Evolutionary conservation across 2,113 vertebrate genomes (phyloP).

Genomic region (Astur gentilis): DNA sequence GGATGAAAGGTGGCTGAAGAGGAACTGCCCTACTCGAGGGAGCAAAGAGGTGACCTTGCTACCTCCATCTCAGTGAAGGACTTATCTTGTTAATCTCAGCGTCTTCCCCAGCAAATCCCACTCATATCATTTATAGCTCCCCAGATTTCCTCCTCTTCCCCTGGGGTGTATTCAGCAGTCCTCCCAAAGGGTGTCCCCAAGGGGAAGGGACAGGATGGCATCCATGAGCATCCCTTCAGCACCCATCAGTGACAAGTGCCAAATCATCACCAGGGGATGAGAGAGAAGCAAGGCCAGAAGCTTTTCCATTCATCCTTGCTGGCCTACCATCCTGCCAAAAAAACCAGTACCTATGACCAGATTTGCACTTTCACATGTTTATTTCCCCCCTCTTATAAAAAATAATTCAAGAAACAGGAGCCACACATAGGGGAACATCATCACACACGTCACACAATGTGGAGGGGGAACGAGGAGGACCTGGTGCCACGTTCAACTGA

Average conservation of each 20-base stretch:
- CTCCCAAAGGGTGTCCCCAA: not conserved
- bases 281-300: not conserved
- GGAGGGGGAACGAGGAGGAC: not conserved
- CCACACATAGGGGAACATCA: not conserved
- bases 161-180: not conserved
- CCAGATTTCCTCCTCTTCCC: not conserved
- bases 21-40: not conserved
- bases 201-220: not conserved
- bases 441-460: not conserved
- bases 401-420: not conserved
- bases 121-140: not conserved
- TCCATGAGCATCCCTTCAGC: accelerated
- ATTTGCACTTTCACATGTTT: not conserved
- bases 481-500: not conserved
- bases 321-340: not conserved
- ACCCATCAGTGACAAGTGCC: not conserved
- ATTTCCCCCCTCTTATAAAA: not conserved
- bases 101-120: not conserved
- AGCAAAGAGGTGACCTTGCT: not conserved
- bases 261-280: too few relatives aligned
- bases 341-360: not conserved
- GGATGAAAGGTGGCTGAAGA: not conserved
- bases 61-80: not conserved
- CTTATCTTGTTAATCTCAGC: not conserved
- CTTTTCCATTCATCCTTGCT: not conserved